Percentiles rank a stretch among this genome's conserved stretches.
phyloP scores from a whole-genome alignment of 2,888 invertebrate genomes.

The Shargacucullia verbasci region DNA sequence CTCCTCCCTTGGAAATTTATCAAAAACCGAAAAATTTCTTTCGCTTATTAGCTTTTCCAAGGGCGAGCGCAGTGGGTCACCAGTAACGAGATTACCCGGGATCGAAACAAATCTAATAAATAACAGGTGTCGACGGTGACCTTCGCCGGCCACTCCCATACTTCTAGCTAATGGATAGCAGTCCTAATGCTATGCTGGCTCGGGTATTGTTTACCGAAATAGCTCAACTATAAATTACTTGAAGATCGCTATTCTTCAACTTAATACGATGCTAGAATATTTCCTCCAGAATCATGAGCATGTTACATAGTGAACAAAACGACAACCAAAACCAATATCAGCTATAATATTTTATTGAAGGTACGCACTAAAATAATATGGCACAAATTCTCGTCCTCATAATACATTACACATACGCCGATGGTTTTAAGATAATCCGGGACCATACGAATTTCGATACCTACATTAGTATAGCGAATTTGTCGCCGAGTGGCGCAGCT shows the following conservation, averaged over 20 bases:
- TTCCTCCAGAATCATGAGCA: not conserved
- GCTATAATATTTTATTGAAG: slow-evolving; percentile 15
- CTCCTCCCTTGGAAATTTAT: slow-evolving; percentile 32
- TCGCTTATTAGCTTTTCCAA: slow-evolving; percentile 42
- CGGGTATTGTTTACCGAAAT: slow-evolving; percentile 57
- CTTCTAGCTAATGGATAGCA: slow-evolving; percentile 60
- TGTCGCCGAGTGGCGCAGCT: slow-evolving; percentile 23
- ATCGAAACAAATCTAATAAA: slow-evolving; percentile 86
- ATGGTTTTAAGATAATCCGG: slow-evolving; percentile 8
- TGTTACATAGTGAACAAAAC: not conserved
- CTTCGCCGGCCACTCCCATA: slow-evolving; percentile 67
- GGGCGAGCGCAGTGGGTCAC: slow-evolving; percentile 59
- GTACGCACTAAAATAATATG: slow-evolving; percentile 22
- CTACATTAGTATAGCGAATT: slow-evolving; percentile 13
- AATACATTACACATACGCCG: slow-evolving; percentile 28
- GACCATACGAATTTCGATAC: slow-evolving; percentile 18
- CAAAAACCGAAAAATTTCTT: slow-evolving; percentile 51
- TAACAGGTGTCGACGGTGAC: slow-evolving; percentile 76
- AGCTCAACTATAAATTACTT: slow-evolving; percentile 46
- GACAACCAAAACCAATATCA: slow-evolving; percentile 4
- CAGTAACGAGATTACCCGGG: slow-evolving; percentile 80
- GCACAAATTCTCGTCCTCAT: slow-evolving; percentile 9
- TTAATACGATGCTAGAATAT: not conserved
- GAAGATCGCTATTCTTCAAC: slow-evolving; percentile 31
- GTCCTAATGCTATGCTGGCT: slow-evolving; percentile 49